Evolutionary conservation across 2,797 vertebrate species (phyloP).

Genomic region (Eulemur mongoz): DNA sequence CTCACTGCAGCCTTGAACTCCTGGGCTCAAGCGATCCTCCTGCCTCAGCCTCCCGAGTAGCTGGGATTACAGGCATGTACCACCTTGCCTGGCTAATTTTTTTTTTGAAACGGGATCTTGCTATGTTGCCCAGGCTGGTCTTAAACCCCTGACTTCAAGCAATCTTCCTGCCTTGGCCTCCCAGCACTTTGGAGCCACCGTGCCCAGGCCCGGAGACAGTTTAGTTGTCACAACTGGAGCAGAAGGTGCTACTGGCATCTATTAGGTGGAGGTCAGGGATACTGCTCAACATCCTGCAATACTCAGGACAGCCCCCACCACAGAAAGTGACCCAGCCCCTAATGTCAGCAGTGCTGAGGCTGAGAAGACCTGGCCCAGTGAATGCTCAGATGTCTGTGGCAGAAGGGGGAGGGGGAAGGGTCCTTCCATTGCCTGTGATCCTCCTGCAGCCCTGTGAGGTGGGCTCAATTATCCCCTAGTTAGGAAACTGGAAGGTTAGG

Average conservation of each 20-base stretch:
- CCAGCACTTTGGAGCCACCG: neutral
- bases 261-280: neutral
- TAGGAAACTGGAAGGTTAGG: neutral
- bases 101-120: neutral
- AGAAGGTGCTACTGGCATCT: neutral
- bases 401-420: no score
- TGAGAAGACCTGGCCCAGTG: neutral
- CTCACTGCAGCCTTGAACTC: neutral
- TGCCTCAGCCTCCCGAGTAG: neutral
- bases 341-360: neutral
- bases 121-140: neutral
- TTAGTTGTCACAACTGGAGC: neutral
- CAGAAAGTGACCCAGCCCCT: fast-evolving
- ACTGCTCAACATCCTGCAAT: fast-evolving
- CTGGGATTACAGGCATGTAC: neutral
- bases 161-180: neutral
- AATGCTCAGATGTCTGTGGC: neutral
- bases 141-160: neutral
- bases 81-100: neutral
- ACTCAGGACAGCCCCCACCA: neutral
- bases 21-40: no score
- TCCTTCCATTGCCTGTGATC: fast-evolving
- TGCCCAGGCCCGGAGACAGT: neutral
- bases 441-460: neutral
- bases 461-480: neutral